Conservation (phyloP, 2,888 invertebrate genomes). For the Drosophila lacicola region DNA sequence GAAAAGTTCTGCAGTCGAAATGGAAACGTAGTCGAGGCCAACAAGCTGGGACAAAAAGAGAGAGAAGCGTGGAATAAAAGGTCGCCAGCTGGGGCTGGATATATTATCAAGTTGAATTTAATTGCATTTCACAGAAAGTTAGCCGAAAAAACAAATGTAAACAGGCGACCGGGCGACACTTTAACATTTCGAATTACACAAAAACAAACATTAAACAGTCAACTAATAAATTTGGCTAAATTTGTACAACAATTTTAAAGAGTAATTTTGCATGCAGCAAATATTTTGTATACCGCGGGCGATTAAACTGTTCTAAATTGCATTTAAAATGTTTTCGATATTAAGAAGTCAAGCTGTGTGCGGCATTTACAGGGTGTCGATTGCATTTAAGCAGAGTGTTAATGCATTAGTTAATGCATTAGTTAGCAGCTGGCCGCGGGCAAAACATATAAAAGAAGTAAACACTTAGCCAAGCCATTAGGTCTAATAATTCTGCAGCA, state of each 20-base stretch:
- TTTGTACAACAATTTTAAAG: slow-evolving; percentile 6
- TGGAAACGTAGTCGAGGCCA: neutral
- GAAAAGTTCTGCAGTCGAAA: slow-evolving; percentile 17
- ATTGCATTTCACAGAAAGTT: slow-evolving; percentile 45
- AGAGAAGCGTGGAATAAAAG: neutral
- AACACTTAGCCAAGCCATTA: slow-evolving; percentile 34
- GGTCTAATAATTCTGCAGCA: slow-evolving; percentile 20
- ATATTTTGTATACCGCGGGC: neutral
- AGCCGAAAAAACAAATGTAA: slow-evolving; percentile 5
- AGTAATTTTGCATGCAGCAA: slow-evolving; percentile 1
- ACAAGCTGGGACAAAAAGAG: neutral
- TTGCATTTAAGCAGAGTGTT: slow-evolving; percentile 41
- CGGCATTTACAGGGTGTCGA: slow-evolving; percentile 22
- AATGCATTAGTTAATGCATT: slow-evolving; percentile 34
- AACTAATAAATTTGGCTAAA: slow-evolving; percentile 6
- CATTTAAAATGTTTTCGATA: slow-evolving; percentile 3
- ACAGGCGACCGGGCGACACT: slow-evolving; percentile 1
- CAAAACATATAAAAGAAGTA: slow-evolving; percentile 1
- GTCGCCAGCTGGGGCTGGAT: neutral
- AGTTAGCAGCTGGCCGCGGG: slow-evolving; percentile 44
- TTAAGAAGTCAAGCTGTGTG: slow-evolving; percentile 8
- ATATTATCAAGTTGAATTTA: slow-evolving; percentile 38
- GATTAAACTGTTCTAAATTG: slow-evolving; percentile 2
- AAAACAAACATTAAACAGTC: slow-evolving; percentile 11
- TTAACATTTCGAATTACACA: slow-evolving; percentile 17